Conservation (phyloP, 2,888 invertebrate species). For the Gnatocerus cornutus region DNA sequence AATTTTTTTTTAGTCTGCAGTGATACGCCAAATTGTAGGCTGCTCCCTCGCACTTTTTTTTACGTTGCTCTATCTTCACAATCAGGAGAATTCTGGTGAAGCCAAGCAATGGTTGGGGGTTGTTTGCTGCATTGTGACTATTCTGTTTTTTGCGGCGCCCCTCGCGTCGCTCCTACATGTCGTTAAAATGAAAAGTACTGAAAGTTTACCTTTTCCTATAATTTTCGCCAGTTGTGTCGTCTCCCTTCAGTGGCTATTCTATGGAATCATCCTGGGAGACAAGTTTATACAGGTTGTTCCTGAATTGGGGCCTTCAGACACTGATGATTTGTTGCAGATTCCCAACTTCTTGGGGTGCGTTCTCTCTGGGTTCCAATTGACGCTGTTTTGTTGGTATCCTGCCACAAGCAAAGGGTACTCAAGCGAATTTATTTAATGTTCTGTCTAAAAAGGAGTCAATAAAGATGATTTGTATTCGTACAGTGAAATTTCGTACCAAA, state of each 20-base stretch:
- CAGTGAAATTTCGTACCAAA: no score
- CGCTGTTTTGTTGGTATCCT: slow-evolving; percentile 80
- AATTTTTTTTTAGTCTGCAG: slow-evolving; percentile 72
- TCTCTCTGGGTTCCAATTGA: slow-evolving; percentile 83
- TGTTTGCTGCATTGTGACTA: slow-evolving; percentile 82
- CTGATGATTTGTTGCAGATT: slow-evolving; percentile 72
- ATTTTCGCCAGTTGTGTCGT: slow-evolving; percentile 89
- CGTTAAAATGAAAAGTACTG: slow-evolving; percentile 84
- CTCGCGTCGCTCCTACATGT: slow-evolving; percentile 87
- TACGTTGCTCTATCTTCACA: slow-evolving; percentile 76
- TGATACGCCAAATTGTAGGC: slow-evolving; percentile 77
- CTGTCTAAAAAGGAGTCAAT: background rate
- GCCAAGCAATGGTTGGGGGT: slow-evolving; percentile 79
- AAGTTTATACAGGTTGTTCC: slow-evolving; percentile 82
- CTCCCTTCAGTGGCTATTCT: slow-evolving; percentile 87
- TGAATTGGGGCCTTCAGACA: no score
- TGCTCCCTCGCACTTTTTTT: slow-evolving; percentile 73
- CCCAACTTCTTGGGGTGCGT: slow-evolving; percentile 86
- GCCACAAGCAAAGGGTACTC: slow-evolving; percentile 2
- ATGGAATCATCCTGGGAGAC: slow-evolving; percentile 87
- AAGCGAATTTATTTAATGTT: slow-evolving; percentile 5
- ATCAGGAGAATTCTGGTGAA: slow-evolving; percentile 73
- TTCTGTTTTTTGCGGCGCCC: slow-evolving; percentile 88
- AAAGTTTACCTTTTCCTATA: slow-evolving; percentile 90
- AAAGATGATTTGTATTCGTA: no score